Base-by-base conservation (phyloP, 1,140 invertebrate genomes). In the Megathymus violae region DNA sequence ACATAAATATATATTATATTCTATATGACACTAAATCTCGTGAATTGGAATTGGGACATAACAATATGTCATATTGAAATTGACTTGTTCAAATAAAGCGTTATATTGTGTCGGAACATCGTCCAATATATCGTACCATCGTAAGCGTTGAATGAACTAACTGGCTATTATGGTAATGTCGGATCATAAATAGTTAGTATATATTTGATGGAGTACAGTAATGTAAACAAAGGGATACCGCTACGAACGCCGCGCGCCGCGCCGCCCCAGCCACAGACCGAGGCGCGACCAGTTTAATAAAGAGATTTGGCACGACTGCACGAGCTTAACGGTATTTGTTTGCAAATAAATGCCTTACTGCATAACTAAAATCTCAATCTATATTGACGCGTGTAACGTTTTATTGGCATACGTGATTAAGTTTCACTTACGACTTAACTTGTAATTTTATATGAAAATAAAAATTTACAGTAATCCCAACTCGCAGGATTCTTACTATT, bases 221-320 rank as follows among this genome's bases (percentile, higher is more conserved):
- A 80, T 79, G 76, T 81, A 85, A 84, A 81, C 80, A 84, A 76
- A 69, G 71, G 73, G 71, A 82, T 72, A 80, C 83, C 76, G 80
- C 77, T 79, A 76, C 73, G 67, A 72, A 63, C 67, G 66, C 72
- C 63, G 52, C 51, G 58, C 62, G 16, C 58, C 60, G 51, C 15
- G 44, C 59, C 71, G 67, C 62, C 63, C 60, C 17, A 1, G 44
- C 59, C 71, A 65, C 62, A 58, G 59, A 41, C 69, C 62, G 72
- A 78, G 27, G 40, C 17, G 36, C 67, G 71, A 82, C 78, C 74
- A 82, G 79, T 85, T 81, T 87, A 89, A 89, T 87, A 84, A 87
- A 89, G 82, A 85, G 84, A 89, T 89, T 87, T 87, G 84, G 86
- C 84, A 89, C 84, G 81, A 87, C 74, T 76, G 78, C 81, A 74